These are phyloP conservation scores for Polypedilum vanderplanki DNA, from an alignment of 1,140 invertebrate species.

Conservation along the genomic window DNA sequence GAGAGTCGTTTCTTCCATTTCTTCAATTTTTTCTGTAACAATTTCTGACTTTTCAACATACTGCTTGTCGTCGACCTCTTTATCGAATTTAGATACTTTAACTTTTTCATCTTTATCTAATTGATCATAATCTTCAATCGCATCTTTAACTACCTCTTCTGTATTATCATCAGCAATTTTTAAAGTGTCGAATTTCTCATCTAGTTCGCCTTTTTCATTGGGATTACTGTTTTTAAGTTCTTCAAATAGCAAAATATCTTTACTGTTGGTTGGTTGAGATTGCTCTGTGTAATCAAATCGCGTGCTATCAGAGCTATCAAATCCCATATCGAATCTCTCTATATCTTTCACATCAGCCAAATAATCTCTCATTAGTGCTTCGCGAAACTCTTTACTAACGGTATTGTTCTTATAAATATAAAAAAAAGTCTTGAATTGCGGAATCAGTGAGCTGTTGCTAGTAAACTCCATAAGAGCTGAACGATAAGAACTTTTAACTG, in stretches of 20 bases:
- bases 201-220: neutral
- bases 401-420: conserved; percentile 58
- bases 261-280: conserved; percentile 39
- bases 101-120: conserved; percentile 37
- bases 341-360: conserved; percentile 53
- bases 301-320: conserved; percentile 35
- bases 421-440: conserved; percentile 57
- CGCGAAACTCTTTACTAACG: conserved; percentile 51
- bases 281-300: conserved; percentile 28
- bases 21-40: conserved; percentile 39
- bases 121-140: conserved; percentile 32
- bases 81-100: conserved; percentile 42
- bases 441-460: conserved; percentile 41
- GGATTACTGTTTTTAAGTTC: conserved; percentile 33
- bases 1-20: conserved; percentile 36
- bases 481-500: conserved; percentile 17
- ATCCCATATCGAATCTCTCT: conserved; percentile 44
- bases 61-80: conserved; percentile 42
- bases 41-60: conserved; percentile 44
- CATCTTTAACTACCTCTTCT: conserved; percentile 30
- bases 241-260: conserved; percentile 42
- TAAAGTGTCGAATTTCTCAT: conserved; percentile 32
- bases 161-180: conserved; percentile 34
- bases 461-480: conserved; percentile 31
- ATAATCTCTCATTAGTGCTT: conserved; percentile 51